Conservation (phyloP, 2,888 invertebrate species). For the Notodonta dromedarius region DNA sequence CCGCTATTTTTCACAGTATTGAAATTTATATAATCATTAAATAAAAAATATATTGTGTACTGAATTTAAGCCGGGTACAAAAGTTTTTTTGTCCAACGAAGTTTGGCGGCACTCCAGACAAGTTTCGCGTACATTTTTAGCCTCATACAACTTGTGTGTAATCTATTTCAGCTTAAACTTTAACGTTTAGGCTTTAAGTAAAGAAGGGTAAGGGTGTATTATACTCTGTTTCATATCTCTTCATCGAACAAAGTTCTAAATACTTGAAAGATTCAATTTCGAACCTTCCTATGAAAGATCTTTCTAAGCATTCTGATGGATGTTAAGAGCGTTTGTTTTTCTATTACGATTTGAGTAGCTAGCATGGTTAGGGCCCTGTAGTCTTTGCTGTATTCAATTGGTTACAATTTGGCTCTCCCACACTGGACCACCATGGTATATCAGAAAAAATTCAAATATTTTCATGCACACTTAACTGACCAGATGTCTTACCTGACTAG, state of each 20-base stretch:
- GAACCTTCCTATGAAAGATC: too few species aligned
- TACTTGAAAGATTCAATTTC: too few species aligned
- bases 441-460: background rate
- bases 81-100: constrained; percentile 34
- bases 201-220: background rate
- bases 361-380: too few species aligned
- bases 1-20: background rate
- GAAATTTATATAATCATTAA: constrained; percentile 7
- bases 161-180: constrained; percentile 41
- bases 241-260: background rate
- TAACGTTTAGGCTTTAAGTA: constrained; percentile 23
- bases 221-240: background rate
- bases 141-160: constrained; percentile 35
- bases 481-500: constrained; percentile 12
- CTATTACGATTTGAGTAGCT: too few species aligned
- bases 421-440: too few species aligned
- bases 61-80: constrained; percentile 29
- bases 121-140: constrained; percentile 42
- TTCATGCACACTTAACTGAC: constrained; percentile 16
- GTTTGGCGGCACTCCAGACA: constrained; percentile 37
- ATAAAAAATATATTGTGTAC: constrained; percentile 22
- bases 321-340: too few species aligned
- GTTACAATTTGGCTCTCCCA: too few species aligned
- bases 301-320: too few species aligned
- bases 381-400: too few species aligned